Percentiles rank a stretch among this genome's conserved stretches.
phyloP scores from a whole-genome alignment of 2,797 vertebrate species.

The Cygnus olor region DNA sequence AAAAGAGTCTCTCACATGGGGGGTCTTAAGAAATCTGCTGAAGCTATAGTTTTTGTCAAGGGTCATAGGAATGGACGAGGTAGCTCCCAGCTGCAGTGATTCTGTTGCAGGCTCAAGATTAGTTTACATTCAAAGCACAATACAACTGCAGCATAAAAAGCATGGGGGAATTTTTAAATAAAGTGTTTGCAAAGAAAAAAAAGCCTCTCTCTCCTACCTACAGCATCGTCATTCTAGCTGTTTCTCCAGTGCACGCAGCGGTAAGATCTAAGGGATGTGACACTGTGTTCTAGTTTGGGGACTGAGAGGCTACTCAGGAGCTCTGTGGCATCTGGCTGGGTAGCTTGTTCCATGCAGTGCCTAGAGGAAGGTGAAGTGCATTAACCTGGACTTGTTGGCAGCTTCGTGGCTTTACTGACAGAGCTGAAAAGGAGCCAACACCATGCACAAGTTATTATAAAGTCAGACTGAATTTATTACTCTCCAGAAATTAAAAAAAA shows the following conservation, averaged over 20 bases:
- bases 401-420: background rate
- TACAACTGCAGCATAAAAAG: background rate
- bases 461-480: conserved; percentile 72
- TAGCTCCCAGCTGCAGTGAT: background rate
- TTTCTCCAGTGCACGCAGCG: background rate
- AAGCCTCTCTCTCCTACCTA: rapidly evolving
- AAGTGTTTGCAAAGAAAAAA: background rate
- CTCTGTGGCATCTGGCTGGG: rapidly evolving
- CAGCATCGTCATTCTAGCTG: background rate
- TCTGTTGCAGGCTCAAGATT: rapidly evolving
- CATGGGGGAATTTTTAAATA: background rate
- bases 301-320: background rate
- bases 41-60: background rate
- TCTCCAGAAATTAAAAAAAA: conserved; percentile 65
- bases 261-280: rapidly evolving
- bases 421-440: conserved; percentile 32
- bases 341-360: background rate
- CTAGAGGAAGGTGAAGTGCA: rapidly evolving
- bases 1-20: background rate
- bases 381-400: background rate
- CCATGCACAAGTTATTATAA: conserved; percentile 50
- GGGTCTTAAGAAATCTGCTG: background rate
- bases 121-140: background rate
- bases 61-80: background rate
- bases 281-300: background rate